Conservation (phyloP, 1,140 invertebrate genomes). For the Thaumatotibia leucotreta region DNA sequence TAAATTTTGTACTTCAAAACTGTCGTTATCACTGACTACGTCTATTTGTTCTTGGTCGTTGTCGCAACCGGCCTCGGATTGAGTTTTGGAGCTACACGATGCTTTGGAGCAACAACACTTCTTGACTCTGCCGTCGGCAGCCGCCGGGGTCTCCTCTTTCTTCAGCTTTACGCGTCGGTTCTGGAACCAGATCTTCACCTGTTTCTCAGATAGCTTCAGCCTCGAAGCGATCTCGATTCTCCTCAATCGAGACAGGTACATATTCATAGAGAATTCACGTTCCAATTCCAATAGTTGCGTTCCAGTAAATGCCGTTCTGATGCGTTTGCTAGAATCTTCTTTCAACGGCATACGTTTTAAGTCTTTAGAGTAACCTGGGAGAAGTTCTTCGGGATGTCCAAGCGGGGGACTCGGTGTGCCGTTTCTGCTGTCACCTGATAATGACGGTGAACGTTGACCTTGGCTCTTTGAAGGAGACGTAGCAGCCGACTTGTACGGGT, state of each 20-base stretch:
- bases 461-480: slow-evolving; percentile 64
- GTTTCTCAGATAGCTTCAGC: slow-evolving; percentile 92
- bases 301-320: slow-evolving; percentile 95
- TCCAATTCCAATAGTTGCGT: slow-evolving; percentile 94
- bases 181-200: slow-evolving; percentile 98
- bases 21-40: slow-evolving; percentile 63
- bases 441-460: slow-evolving; percentile 57
- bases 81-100: slow-evolving; percentile 37
- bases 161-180: slow-evolving; percentile 94
- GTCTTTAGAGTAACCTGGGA: slow-evolving; percentile 63
- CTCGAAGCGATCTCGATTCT: slow-evolving; percentile 95
- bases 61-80: slow-evolving; percentile 44
- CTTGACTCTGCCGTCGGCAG: slow-evolving; percentile 39
- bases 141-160: slow-evolving; percentile 79
- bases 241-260: slow-evolving; percentile 91
- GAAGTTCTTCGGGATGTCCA: slow-evolving; percentile 71
- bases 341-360: slow-evolving; percentile 60
- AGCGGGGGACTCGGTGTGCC: slow-evolving; percentile 78
- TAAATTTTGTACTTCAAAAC: slow-evolving; percentile 49
- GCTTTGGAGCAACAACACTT: slow-evolving; percentile 61
- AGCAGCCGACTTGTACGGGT: slow-evolving; percentile 65
- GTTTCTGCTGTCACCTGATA: slow-evolving; percentile 72
- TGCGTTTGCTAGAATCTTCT: slow-evolving; percentile 84
- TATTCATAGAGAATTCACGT: slow-evolving; percentile 93
- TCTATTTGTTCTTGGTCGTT: slow-evolving; percentile 66